Conservation (phyloP, 1,140 invertebrate species). For the Dendroctonus valens region DNA sequence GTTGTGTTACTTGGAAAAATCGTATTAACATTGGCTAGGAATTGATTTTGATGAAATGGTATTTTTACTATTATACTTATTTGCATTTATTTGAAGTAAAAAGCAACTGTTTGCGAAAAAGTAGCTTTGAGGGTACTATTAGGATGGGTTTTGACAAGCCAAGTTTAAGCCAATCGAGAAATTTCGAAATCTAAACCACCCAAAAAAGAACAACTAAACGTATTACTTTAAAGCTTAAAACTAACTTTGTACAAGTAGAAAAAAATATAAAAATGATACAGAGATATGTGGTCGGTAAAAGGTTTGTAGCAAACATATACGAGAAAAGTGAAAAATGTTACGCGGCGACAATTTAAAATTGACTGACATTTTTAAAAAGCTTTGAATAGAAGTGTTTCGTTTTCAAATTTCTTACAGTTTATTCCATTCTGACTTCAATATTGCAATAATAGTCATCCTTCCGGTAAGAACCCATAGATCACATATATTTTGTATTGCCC, state of each 20-base stretch:
- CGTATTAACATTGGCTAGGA: too few species aligned
- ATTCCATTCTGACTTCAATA: neutral
- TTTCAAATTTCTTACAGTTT: neutral
- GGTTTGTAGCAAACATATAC: too few species aligned
- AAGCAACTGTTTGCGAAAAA: too few species aligned
- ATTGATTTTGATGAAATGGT: too few species aligned
- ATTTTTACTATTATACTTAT: too few species aligned
- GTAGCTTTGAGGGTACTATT: too few species aligned
- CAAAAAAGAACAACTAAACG: slow-evolving; percentile 5
- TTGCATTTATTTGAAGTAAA: too few species aligned
- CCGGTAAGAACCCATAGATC: neutral
- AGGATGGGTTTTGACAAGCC: too few species aligned
- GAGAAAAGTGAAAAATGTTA: too few species aligned
- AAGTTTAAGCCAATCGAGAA: neutral
- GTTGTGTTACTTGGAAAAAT: too few species aligned
- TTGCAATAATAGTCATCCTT: neutral
- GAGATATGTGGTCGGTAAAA: too few species aligned
- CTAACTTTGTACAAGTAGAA: slow-evolving; percentile 36
- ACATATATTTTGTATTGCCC: too few species aligned
- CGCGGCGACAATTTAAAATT: neutral
- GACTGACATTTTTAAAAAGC: neutral
- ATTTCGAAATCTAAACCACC: neutral
- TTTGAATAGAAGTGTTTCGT: neutral
- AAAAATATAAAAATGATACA: neutral
- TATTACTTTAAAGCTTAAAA: slow-evolving; percentile 20